These are phyloP conservation scores for Drosophila kikkawai DNA, from an alignment of 1,140 invertebrate genomes.

Conservation along the genomic window DNA sequence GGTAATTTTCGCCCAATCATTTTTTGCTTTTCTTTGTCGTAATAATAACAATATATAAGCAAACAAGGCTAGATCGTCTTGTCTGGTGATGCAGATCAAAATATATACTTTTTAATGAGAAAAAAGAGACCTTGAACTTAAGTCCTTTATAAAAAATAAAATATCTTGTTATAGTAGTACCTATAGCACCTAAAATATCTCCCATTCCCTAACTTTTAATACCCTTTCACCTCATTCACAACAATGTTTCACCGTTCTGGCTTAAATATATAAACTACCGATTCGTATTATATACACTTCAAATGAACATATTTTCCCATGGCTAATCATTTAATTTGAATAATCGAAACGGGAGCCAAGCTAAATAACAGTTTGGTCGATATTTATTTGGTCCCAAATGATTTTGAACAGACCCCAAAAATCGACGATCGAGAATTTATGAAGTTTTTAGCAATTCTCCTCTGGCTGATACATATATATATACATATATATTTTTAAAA, in stretches of 20 bases:
- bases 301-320: neutral
- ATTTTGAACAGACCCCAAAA: constrained; percentile 64
- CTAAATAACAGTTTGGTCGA: constrained; percentile 25
- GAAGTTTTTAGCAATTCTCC: constrained; percentile 34
- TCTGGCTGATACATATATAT: too few species aligned
- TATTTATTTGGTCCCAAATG: constrained; percentile 77
- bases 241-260: constrained; percentile 14
- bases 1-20: too few species aligned
- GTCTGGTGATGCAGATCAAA: neutral
- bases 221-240: constrained; percentile 2
- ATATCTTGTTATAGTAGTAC: neutral
- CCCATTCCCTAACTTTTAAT: neutral
- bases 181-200: too few species aligned
- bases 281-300: constrained; percentile 18
- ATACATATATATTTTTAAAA: neutral
- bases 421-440: constrained; percentile 26
- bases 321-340: constrained; percentile 36
- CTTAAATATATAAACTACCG: constrained; percentile 29
- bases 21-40: neutral
- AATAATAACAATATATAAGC: neutral
- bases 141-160: neutral
- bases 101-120: neutral
- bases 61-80: neutral
- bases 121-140: neutral
- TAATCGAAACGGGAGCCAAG: constrained; percentile 21